A percentile compares a stretch with the other conserved stretches of the same genome.
phyloP scores from a whole-genome alignment of 2,113 vertebrate genomes.

The Gulo gulo region DNA sequence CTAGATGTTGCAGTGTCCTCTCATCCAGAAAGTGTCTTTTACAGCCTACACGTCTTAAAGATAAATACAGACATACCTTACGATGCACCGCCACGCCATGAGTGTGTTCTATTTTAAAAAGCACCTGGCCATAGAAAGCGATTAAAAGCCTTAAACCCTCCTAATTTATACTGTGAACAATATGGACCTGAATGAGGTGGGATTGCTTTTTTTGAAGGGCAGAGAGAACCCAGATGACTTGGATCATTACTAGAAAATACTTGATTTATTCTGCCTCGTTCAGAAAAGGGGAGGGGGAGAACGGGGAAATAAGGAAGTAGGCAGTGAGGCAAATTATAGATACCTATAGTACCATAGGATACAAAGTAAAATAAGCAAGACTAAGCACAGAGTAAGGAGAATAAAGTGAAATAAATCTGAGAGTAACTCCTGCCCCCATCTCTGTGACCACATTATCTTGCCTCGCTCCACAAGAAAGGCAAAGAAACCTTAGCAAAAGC shows the following conservation, averaged over 20 bases:
- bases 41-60: not conserved
- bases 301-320: not conserved
- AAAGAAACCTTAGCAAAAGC: not conserved
- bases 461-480: not conserved
- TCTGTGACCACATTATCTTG: not conserved
- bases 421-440: not conserved
- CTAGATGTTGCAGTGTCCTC: not conserved
- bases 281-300: not conserved
- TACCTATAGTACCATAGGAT: not conserved
- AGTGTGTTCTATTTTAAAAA: not conserved
- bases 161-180: not conserved
- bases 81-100: not conserved
- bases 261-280: not conserved
- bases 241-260: not conserved
- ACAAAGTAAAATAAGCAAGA: not conserved
- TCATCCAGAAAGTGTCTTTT: slow-evolving; percentile 42
- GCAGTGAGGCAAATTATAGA: not conserved
- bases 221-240: not conserved
- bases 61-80: slow-evolving; percentile 25
- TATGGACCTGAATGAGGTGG: not conserved
- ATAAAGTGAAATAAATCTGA: not conserved
- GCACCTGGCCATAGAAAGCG: not conserved
- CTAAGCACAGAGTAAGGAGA: not conserved
- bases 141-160: not conserved
- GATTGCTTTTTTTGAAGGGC: not conserved